Conservation (phyloP, 2,797 vertebrate genomes). For the Tokudaia muenninki region DNA sequence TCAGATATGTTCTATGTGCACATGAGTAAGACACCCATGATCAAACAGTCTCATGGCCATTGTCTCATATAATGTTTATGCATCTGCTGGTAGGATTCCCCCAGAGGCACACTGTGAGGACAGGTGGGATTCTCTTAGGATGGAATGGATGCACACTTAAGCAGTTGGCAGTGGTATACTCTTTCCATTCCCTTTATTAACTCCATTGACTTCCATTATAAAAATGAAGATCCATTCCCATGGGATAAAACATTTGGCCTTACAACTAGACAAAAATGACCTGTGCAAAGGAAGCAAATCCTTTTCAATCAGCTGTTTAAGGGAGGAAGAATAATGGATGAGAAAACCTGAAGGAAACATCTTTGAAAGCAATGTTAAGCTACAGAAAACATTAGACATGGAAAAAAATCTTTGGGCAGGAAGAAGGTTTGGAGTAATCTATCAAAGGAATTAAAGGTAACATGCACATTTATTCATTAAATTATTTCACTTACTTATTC, state of each 20-base stretch:
- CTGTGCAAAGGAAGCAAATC: conserved; percentile 51
- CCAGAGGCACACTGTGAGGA: not conserved
- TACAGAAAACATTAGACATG: not conserved
- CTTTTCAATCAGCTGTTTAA: conserved; percentile 77
- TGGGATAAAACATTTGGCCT: conserved; percentile 74
- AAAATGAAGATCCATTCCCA: conserved; percentile 78
- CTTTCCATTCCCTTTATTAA: conserved; percentile 82
- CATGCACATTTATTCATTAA: not conserved
- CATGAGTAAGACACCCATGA: not conserved
- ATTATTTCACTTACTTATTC: not conserved
- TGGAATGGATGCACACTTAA: conserved; percentile 26
- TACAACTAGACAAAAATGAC: conserved; percentile 70
- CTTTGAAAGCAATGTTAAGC: conserved; percentile 2
- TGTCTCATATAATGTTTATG: not conserved
- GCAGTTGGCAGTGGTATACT: conserved; percentile 50
- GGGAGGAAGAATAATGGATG: conserved; percentile 67
- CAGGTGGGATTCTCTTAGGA: conserved; percentile 61
- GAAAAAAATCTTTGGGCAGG: not conserved
- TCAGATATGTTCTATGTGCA: not conserved
- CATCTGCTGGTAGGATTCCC: conserved; percentile 53
- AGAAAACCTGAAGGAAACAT: conserved; percentile 21
- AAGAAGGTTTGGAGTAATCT: not conserved
- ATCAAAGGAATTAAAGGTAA: not conserved
- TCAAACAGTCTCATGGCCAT: not conserved
- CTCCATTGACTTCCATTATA: conserved; percentile 79